A percentile compares a stretch with the other conserved stretches of the same genome.
These are phyloP conservation scores for Pygoscelis antarcticus DNA, from an alignment of 2,113 vertebrate genomes.

Conservation along the genomic window DNA sequence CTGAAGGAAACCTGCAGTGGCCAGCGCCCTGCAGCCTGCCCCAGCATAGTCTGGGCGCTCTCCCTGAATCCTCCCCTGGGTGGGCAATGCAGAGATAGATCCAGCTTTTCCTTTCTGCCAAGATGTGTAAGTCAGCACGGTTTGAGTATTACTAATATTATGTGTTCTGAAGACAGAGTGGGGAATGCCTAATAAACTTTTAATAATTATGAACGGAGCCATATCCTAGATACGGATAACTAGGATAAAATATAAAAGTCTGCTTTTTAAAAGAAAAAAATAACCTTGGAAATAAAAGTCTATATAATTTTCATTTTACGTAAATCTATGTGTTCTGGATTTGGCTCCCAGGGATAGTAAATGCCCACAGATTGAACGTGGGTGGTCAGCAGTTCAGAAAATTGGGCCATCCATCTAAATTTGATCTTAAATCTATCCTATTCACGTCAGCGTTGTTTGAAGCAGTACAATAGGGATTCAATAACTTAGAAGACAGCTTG, in stretches of 20 bases:
- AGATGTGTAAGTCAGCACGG: not conserved
- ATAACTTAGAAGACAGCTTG: not conserved
- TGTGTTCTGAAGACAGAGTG: not conserved
- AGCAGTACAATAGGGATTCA: not conserved
- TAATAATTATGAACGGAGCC: not conserved
- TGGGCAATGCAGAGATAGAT: not conserved
- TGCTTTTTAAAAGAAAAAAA: not conserved
- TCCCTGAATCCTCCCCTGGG: not conserved
- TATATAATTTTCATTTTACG: not conserved
- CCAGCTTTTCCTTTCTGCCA: not conserved
- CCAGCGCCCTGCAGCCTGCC: not conserved
- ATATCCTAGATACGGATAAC: not conserved
- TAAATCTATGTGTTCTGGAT: not conserved
- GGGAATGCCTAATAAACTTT: not conserved
- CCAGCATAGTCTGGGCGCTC: no score
- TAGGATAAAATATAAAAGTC: not conserved
- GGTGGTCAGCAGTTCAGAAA: constrained; percentile 25
- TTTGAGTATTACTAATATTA: no score
- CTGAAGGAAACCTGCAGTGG: not conserved
- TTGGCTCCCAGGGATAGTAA: not conserved
- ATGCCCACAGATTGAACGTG: constrained; percentile 23
- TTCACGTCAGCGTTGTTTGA: not conserved
- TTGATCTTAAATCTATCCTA: not conserved
- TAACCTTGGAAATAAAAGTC: not conserved
- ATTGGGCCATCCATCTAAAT: constrained; percentile 34